Evolutionary conservation across 2,888 invertebrate species (phyloP), one percentile per base, ranked within the genome.

Genomic region (Trichogramma evanescens): DNA sequence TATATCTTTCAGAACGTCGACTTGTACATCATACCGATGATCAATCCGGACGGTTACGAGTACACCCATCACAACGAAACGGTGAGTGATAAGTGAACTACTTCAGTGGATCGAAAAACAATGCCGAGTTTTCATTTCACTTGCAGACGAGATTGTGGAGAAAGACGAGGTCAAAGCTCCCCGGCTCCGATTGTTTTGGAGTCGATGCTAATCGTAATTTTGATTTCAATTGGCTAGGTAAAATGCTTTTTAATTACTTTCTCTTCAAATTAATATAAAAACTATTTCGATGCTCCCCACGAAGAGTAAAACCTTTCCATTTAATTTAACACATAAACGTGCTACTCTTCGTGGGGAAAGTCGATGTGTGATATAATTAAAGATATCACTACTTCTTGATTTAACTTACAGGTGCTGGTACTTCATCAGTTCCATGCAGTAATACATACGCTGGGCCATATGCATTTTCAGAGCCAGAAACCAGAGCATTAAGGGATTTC

Each of bases 141-240:
- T 38, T 58, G n/a, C 69, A 87, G 86, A 69, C 70, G 43, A 82
- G 85, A 7, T 77, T 87, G 66, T 89, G 88, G 87, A 82, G 88
- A 39, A 89, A 89, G 72, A 89, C 86, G 0, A 82, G 88, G 0
- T 82, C 84, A 0, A 1, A 48, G 0, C 70, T 72, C 7, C 66
- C 76, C 3, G 13, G 10, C n/a, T 1, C 73, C 0, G 69, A 75
- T 0, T 91, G 89, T 66, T 76, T 78, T 4, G 91, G 91, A n/a
- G 85, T 85, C 0, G 91, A 91, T 70, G 84, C 84, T 0, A 91
- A 91, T 74, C 80, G 91, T 3, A 91, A 91, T 77, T 91, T 84
- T 69, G 88, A 83, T 57, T 85, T 83, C 69, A 79, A 82, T 64
- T 91, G 89, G 89, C 85, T 83, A 79, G 82, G 80, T 71, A 80